Evolutionary conservation across 2,797 vertebrate genomes (phyloP), one percentile per base, ranked within the genome.

Genomic region (Gila robusta): DNA sequence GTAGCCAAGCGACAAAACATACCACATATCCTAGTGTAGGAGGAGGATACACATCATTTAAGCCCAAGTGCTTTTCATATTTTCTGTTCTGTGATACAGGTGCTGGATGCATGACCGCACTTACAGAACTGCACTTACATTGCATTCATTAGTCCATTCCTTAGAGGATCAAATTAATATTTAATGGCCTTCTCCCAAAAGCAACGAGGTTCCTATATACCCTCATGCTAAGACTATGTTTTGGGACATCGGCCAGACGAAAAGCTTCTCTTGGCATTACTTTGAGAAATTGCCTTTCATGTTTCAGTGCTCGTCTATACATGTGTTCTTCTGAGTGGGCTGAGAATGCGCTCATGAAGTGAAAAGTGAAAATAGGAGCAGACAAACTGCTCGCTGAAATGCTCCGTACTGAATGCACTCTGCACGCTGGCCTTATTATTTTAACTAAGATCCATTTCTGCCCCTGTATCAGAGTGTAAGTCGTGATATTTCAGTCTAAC

Each of bases 131-230:
- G 35, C 67, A 83, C 78, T 70, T 83, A 56, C 35, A 82, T 32
- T 56, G 23, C 71, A 79, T 85, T 47, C 86, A 47, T 12, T 41
- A 84, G 87, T 86, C 64, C 72, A 86, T 91, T 90, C 87, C 88
- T 93, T 91, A 89, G 89, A 83, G 84, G 77, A 92, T 94, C 92
- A 93, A 92, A 94, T 92, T 93, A 94, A 94, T 89, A 93, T 93
- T 72, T 77, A 70, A 49, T 88, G 72, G 76, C 54, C 78, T 79
- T 79, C 84, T 59, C 47, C 89, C 79, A 89, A 84, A 89, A 86
- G 87, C 80, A 90, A 14, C n/a, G 79, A 81, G 78, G 88, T 91
- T 92, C 82, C 37, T 86, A 89, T 92, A 91, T 92, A 91, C 91
- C 91, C 92, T 79, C 44, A 74, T 28, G 37, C 37, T 79, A 74